These are phyloP conservation scores for Aporophyla nigra DNA, from an alignment of 2,888 invertebrate species.

Conservation along the genomic window DNA sequence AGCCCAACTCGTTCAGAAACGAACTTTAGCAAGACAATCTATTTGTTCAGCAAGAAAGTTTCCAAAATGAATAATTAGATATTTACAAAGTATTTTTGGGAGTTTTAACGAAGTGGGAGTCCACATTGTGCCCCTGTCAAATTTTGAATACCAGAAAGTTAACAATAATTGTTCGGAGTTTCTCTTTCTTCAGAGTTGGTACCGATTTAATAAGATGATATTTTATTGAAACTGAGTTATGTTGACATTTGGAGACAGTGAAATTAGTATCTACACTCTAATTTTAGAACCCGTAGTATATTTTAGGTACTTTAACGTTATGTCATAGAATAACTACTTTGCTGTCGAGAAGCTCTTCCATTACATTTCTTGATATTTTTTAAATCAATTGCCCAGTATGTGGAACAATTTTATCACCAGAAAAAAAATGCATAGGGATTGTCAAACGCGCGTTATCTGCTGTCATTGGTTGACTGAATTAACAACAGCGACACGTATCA, in stretches of 20 bases:
- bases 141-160: slow-evolving; percentile 54
- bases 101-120: slow-evolving; percentile 48
- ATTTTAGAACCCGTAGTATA: background rate
- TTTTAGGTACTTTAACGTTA: background rate
- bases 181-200: slow-evolving; percentile 7
- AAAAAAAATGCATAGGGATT: too few relatives aligned
- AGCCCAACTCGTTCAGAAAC: slow-evolving; percentile 31
- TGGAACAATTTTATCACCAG: too few relatives aligned
- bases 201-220: background rate
- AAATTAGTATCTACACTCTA: background rate
- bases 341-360: background rate
- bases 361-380: too few relatives aligned
- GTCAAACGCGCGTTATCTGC: too few relatives aligned
- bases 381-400: too few relatives aligned
- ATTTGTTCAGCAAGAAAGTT: slow-evolving; percentile 56
- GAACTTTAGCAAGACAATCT: slow-evolving; percentile 57
- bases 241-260: background rate
- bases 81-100: slow-evolving; percentile 56
- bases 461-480: too few relatives aligned
- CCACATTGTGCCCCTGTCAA: slow-evolving; percentile 28
- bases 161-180: slow-evolving; percentile 37
- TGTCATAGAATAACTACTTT: background rate
- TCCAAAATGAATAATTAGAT: slow-evolving; percentile 61
- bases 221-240: background rate
- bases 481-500: too few relatives aligned